These are phyloP conservation scores for Epinephelus moara DNA, from an alignment of 2,113 vertebrate genomes.

Conservation along the genomic window DNA sequence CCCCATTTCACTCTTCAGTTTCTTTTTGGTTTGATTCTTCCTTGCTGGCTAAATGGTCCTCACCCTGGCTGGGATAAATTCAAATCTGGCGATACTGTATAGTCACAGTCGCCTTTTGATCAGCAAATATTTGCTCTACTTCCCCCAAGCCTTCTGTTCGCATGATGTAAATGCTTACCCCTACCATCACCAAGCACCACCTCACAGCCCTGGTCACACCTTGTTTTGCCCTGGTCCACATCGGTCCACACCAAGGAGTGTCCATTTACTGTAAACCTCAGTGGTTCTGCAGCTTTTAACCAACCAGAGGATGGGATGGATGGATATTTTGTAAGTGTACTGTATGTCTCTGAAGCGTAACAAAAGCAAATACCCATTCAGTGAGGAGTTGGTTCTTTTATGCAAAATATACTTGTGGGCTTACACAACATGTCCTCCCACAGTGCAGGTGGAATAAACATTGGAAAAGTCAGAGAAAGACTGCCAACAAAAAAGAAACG, in stretches of 20 bases:
- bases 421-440: neutral
- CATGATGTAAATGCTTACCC: slow-evolving; percentile 48
- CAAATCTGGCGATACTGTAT: slow-evolving; percentile 14
- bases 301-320: neutral
- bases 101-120: slow-evolving; percentile 16
- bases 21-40: neutral
- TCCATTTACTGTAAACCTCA: slow-evolving; percentile 70
- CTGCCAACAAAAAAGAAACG: neutral
- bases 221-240: slow-evolving; percentile 66
- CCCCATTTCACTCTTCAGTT: slow-evolving; percentile 43
- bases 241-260: slow-evolving; percentile 54
- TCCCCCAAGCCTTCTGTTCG: slow-evolving; percentile 2
- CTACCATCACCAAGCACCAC: neutral
- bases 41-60: neutral
- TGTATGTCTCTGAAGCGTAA: neutral
- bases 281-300: slow-evolving; percentile 7
- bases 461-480: neutral
- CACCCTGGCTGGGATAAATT: neutral
- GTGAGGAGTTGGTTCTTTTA: neutral
- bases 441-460: neutral
- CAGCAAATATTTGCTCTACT: slow-evolving; percentile 70
- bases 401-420: neutral
- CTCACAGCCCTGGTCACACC: slow-evolving; percentile 54
- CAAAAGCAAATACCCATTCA: neutral
- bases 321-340: neutral